Evolutionary conservation across 2,797 vertebrate genomes (phyloP).

Genomic region (Falco concolor): DNA sequence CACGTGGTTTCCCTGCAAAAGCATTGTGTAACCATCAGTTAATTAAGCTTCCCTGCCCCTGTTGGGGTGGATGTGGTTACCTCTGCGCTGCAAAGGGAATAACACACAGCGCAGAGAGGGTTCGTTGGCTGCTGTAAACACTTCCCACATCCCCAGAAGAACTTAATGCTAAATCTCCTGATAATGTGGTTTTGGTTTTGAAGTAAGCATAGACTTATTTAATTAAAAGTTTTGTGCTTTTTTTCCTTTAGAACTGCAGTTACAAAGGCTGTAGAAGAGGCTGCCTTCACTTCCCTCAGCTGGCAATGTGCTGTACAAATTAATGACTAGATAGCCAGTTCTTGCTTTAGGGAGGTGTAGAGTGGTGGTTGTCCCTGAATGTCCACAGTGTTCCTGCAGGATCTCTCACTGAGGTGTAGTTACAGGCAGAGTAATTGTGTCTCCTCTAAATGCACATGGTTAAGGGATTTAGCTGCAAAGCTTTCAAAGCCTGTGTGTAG

Average conservation of each 20-base stretch:
- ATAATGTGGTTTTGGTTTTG: background rate
- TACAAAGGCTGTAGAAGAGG: background rate
- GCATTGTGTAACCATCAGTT: background rate
- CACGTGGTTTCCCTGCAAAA: background rate
- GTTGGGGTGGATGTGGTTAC: background rate
- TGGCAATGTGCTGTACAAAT: background rate
- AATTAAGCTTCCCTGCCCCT: background rate
- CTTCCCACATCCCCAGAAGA: background rate
- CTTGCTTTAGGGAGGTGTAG: rapidly evolving
- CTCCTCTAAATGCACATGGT: background rate
- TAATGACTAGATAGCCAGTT: background rate
- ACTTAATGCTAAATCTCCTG: background rate
- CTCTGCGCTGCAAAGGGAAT: background rate
- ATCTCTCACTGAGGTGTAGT: background rate
- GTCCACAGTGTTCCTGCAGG: background rate
- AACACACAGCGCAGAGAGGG: background rate
- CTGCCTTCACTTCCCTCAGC: background rate
- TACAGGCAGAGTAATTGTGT: background rate
- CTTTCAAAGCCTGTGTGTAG: background rate
- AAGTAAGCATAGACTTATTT: background rate
- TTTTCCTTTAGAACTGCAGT: background rate
- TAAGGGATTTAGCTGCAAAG: background rate
- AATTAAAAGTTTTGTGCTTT: background rate
- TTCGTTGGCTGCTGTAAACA: background rate
- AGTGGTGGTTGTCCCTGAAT: background rate